These are phyloP conservation scores for Tupaia tana DNA, from an alignment of 2,113 vertebrate species.

Conservation along the genomic window DNA sequence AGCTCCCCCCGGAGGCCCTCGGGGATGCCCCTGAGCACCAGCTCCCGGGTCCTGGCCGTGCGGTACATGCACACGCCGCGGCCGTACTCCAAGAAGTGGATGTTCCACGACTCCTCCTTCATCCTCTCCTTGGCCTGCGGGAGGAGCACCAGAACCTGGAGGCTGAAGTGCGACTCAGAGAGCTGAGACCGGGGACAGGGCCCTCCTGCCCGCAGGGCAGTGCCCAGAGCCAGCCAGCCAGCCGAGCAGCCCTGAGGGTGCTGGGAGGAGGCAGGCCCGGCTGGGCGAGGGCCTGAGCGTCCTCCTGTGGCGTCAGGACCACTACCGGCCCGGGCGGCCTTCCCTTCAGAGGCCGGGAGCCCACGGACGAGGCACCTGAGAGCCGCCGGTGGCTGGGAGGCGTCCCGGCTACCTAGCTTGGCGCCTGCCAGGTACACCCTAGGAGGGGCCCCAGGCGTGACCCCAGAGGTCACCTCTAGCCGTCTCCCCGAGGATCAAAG, in stretches of 20 bases:
- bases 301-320: too few relatives aligned
- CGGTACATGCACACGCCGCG: constrained; percentile 98
- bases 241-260: too few relatives aligned
- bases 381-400: too few relatives aligned
- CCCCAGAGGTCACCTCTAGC: not conserved
- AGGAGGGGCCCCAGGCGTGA: not conserved
- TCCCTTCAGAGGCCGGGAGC: not conserved
- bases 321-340: not conserved
- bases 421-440: not conserved
- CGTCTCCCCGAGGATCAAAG: not conserved
- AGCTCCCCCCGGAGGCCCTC: constrained; percentile 95
- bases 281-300: too few relatives aligned
- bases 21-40: constrained; percentile 96
- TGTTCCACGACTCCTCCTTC: constrained; percentile 98
- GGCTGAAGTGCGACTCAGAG: not conserved
- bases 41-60: constrained; percentile 93
- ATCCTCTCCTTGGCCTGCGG: constrained; percentile 96
- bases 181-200: not conserved
- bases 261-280: too few relatives aligned
- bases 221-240: too few relatives aligned
- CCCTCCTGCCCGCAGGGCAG: too few relatives aligned
- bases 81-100: constrained; percentile 98
- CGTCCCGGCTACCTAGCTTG: too few relatives aligned
- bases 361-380: rapidly evolving
- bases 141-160: not conserved